Evolutionary conservation across 2,797 vertebrate genomes (phyloP), one percentile per base, ranked within the genome.

Genomic region (Orientallactaga sibirica): DNA sequence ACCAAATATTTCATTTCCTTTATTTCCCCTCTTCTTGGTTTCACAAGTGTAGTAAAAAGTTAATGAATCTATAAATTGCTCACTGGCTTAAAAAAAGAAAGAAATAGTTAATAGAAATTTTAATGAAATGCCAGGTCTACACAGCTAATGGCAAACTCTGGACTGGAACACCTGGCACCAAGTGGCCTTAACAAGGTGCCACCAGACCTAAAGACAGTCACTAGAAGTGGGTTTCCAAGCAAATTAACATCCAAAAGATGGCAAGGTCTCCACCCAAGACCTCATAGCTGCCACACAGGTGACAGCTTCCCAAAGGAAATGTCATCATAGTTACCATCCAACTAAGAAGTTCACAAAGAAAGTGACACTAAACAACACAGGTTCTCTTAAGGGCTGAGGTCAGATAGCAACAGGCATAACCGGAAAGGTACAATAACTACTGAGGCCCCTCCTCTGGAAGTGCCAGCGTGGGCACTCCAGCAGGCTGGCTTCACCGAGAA

Each of bases 21-120:
- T 97, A 87, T 86, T 58, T 93, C 93, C 79, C 61, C 48, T 95
- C 92, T 96, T 96, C 79, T 82, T 91, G 92, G 89, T 78, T 97
- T 96, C 95, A 92, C 93, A 93, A 90, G 86, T 96, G 86, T 92
- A 96, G 95, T 97, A 96, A 97, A 97, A 97, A 96, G 94, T 96
- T 95, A 96, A 97, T 97, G 97, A 96, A 97, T 96, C 95, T 96
- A 96, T 97, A 96, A 97, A 97, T 96, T 95, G 95, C 91, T 96
- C 96, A 96, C 91, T 90, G 90, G 93, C 52, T 97, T 94, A 78
- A 92, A 90, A 73, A 87, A 91, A 85, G 61, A 86, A 62, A 88
- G 95, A 95, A 89, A 92, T 61, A 94, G 95, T 75, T 97, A 96
- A 97, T 96, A 96, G 97, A 97, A 97, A 97, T 96, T 96, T 97